Conservation (phyloP, 2,797 vertebrate species). For the Paramormyrops hopkinsi region DNA sequence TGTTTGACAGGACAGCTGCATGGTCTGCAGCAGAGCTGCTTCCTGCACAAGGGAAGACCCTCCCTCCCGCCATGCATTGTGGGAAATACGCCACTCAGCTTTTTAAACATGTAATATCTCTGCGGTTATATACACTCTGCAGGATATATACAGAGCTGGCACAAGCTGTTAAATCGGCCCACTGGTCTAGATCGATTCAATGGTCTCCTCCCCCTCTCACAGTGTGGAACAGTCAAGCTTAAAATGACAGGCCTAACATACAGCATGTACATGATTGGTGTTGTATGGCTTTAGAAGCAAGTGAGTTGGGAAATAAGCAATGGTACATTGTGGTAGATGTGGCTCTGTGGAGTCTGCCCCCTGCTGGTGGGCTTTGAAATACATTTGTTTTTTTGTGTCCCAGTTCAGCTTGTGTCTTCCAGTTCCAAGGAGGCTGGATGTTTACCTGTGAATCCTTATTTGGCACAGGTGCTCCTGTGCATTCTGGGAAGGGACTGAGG, state of each 20-base stretch:
- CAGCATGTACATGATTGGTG: background rate
- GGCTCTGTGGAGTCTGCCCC: background rate
- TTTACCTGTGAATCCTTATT: background rate
- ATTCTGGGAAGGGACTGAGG: background rate
- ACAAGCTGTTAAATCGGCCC: background rate
- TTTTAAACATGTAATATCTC: background rate
- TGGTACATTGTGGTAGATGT: background rate
- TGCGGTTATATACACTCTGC: background rate
- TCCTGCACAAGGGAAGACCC: background rate
- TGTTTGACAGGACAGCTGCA: background rate
- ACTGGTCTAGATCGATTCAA: background rate
- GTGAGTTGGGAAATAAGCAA: background rate
- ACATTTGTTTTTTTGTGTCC: background rate
- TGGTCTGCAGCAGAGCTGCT: background rate
- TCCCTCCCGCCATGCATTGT: background rate
- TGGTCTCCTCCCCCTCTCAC: background rate
- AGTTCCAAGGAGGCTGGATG: background rate
- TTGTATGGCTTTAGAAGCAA: background rate
- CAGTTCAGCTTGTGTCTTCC: background rate
- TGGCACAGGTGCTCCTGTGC: background rate
- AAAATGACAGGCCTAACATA: background rate
- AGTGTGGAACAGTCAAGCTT: background rate
- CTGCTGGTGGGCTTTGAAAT: background rate
- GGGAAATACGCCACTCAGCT: background rate
- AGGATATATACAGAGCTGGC: background rate